Base-by-base conservation (phyloP, 2,888 invertebrate genomes). In the Leucophenga montana region DNA sequence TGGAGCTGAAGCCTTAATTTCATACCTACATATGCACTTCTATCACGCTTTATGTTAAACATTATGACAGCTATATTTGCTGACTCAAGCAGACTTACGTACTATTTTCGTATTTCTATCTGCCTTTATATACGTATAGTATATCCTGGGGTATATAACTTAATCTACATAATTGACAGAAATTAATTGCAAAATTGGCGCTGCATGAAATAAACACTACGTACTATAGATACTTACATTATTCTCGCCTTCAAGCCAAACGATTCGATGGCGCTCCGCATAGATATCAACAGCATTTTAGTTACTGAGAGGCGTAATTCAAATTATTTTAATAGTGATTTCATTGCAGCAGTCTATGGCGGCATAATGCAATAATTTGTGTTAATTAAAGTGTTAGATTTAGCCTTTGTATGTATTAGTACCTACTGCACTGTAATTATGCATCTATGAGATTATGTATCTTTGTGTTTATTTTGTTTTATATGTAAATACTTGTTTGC, bases 131-230 rank as follows among this genome's bases (percentile, higher is more conserved):
- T 3, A 4, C 46, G 46, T 46, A 44, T 13, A 6, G 46, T 46
- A 46, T n/a, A 6, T 2, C 46, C 27, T 3, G 27, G 27, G n/a
- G 46, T 14, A 6, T n/a, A 46, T 18, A 11, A 31, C 22, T 44
- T 62, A 62, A 18, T 39, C 61, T 69, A 73, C 72, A 71, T 81
- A 77, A 76, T 78, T 77, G 71, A 71, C 67, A 70, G 67, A 76
- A 78, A 81, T 80, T 80, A 79, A 77, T 71, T 64, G 39, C 59
- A 39, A 64, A 71, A 73, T 66, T 54, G 71, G 67, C 53, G 66
- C 78, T 27, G 4, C 27, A 27, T 27, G 27, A 27, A 3, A 27
- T 27, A 27, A 27, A 27, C 4, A 27, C 27, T 27, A 27, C 27
- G 27, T 3, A 27, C 27, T 2, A 3, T 27, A 27, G 27, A 27